Conservation (phyloP, 2,113 vertebrate species). For the Myrmecobius fasciatus region DNA sequence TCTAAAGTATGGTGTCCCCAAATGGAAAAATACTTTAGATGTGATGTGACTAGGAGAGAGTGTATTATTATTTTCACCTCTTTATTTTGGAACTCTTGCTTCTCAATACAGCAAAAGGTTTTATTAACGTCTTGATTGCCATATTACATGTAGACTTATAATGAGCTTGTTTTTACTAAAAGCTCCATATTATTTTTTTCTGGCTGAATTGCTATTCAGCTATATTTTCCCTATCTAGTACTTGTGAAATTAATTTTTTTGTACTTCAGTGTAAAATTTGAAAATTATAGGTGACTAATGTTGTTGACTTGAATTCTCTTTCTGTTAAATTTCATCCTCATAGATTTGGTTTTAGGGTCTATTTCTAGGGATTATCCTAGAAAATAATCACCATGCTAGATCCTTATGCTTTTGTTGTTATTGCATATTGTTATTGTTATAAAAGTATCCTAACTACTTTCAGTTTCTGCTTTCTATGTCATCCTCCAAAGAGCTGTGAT, state of each 20-base stretch:
- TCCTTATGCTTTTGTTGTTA: no score
- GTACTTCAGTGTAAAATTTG: not conserved
- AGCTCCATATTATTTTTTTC: not conserved
- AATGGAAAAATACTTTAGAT: not conserved
- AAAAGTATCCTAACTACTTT: not conserved
- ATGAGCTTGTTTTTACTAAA: not conserved
- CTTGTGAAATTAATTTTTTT: not conserved
- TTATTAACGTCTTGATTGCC: not conserved
- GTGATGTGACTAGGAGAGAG: not conserved
- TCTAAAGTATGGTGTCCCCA: not conserved
- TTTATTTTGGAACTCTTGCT: not conserved
- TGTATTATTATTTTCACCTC: not conserved
- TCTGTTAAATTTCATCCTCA: not conserved
- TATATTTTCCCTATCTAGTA: not conserved
- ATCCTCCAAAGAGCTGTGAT: not conserved
- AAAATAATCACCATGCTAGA: not conserved
- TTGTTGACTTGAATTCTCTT: not conserved
- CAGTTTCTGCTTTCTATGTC: not conserved
- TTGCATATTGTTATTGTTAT: no score
- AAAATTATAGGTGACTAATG: not conserved
- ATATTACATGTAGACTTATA: not conserved
- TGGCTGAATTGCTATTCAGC: not conserved
- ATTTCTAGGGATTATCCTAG: not conserved
- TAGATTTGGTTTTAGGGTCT: not conserved
- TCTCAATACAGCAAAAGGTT: not conserved